These are phyloP conservation scores for Enteromius viviparus DNA, from an alignment of 2,797 vertebrate species.

Conservation along the genomic window DNA sequence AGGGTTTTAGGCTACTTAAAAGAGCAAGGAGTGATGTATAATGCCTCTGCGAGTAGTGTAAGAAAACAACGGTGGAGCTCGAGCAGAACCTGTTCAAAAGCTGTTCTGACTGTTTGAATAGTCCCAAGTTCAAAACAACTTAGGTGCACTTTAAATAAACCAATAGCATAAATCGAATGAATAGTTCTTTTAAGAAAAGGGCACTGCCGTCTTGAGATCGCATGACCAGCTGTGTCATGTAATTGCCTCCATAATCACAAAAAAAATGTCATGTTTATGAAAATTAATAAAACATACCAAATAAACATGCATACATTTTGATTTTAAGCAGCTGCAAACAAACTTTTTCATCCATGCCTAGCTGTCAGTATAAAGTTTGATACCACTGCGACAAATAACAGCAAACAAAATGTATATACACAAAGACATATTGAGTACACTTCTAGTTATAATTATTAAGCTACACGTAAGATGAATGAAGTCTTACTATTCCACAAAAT, in stretches of 20 bases:
- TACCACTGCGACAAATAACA: background rate
- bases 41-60: constrained; percentile 78
- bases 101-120: constrained; percentile 72
- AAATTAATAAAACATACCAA: background rate
- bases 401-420: background rate
- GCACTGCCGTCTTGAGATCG: background rate
- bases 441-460: constrained; percentile 17
- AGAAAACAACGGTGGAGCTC: constrained; percentile 72
- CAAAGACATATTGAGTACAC: background rate
- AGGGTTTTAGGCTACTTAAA: constrained; percentile 80
- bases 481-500: background rate
- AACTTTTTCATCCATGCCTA: background rate
- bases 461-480: background rate
- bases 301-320: background rate
- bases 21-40: constrained; percentile 72
- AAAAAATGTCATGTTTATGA: no score
- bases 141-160: constrained; percentile 7
- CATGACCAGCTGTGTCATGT: background rate
- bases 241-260: no score
- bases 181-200: background rate
- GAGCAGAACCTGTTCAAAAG: constrained; percentile 66
- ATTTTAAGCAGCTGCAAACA: background rate
- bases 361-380: background rate
- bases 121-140: constrained; percentile 74
- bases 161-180: background rate